A percentile compares a stretch with the other conserved stretches of the same genome.
Conservation (phyloP, 2,797 vertebrate species). For the Sebastes baramenuke region DNA sequence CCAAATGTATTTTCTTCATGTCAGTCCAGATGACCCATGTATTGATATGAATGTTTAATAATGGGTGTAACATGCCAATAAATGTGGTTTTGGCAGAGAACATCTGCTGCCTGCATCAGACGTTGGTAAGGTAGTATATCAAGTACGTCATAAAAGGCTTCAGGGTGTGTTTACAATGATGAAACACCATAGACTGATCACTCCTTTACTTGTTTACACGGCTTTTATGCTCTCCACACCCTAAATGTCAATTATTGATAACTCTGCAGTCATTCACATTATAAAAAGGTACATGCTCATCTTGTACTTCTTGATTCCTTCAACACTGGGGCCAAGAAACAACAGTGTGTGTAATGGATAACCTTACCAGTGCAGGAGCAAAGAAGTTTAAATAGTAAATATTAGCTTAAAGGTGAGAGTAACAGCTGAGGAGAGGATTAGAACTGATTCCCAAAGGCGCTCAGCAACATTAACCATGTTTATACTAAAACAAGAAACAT, state of each 20-base stretch:
- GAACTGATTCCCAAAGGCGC: slow-evolving; percentile 27
- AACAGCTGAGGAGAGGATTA: slow-evolving; percentile 26
- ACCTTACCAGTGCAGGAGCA: slow-evolving; percentile 10
- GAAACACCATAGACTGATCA: neutral
- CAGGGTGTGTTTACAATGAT: slow-evolving; percentile 2
- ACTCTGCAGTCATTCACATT: neutral
- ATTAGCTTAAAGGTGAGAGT: slow-evolving; percentile 49
- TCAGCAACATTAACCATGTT: neutral
- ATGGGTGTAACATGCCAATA: neutral
- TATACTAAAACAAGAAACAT: neutral
- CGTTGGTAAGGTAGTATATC: neutral
- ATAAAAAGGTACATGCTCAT: neutral
- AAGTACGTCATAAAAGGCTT: neutral
- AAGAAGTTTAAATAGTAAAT: slow-evolving; percentile 57
- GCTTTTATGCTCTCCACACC: neutral
- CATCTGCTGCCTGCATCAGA: neutral
- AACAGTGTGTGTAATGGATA: slow-evolving; percentile 45
- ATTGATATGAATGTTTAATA: neutral
- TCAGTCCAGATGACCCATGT: neutral
- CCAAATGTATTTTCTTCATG: neutral
- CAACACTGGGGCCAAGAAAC: slow-evolving; percentile 1
- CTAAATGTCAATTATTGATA: neutral
- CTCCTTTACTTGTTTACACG: neutral
- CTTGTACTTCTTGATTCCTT: neutral
- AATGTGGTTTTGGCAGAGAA: neutral